These are phyloP conservation scores for Acrobasis consociella DNA, from an alignment of 2,888 invertebrate species.

Conservation along the genomic window DNA sequence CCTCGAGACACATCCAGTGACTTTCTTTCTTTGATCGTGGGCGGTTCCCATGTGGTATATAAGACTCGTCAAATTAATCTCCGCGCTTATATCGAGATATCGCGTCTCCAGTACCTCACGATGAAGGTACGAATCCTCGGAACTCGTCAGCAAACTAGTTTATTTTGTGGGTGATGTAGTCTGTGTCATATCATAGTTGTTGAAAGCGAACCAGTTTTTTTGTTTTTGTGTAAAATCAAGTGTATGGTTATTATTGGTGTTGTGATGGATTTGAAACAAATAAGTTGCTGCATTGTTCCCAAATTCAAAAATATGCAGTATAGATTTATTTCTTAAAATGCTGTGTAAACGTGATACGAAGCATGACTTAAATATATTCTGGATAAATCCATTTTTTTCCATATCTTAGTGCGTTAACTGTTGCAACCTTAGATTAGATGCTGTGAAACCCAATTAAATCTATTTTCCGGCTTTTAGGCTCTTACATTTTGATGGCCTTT, in stretches of 20 bases:
- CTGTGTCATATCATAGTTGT: constrained; percentile 1
- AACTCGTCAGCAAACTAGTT: constrained; percentile 30
- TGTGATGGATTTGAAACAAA: not conserved
- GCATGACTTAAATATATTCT: too few relatives aligned
- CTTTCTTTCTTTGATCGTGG: constrained; percentile 61
- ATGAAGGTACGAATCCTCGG: constrained; percentile 67
- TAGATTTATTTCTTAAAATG: too few relatives aligned
- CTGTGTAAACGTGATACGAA: too few relatives aligned
- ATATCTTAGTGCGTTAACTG: too few relatives aligned
- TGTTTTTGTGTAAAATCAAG: not conserved
- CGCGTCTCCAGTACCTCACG: constrained; percentile 53
- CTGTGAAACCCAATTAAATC: too few relatives aligned
- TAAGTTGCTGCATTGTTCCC: not conserved
- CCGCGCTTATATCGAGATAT: constrained; percentile 58
- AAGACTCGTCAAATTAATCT: constrained; percentile 58
- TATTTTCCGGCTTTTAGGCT: too few relatives aligned
- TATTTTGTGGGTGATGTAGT: constrained; percentile 24
- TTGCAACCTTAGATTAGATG: too few relatives aligned
- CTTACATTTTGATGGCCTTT: too few relatives aligned
- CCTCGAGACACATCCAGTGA: constrained; percentile 55
- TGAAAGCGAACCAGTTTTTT: not conserved
- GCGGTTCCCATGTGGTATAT: constrained; percentile 68
- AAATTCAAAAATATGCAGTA: too few relatives aligned
- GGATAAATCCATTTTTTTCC: too few relatives aligned
- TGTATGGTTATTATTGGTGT: not conserved